These are phyloP conservation scores for Tychaedon coryphoeus DNA, from an alignment of 2,113 vertebrate genomes.

Conservation along the genomic window DNA sequence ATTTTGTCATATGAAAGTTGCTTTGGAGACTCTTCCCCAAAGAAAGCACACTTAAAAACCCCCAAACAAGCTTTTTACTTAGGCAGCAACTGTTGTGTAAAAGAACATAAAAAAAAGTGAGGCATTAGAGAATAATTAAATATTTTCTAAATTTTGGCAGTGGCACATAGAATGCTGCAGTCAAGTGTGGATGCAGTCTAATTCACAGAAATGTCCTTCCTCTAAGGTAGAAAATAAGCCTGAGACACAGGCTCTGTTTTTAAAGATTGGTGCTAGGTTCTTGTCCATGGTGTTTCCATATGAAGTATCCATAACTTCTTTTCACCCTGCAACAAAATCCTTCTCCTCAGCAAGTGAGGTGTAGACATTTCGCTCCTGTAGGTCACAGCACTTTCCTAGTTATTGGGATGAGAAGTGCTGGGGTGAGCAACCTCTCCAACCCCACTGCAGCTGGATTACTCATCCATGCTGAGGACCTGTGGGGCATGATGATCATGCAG, in stretches of 20 bases:
- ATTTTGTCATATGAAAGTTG: not conserved
- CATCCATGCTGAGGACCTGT: not conserved
- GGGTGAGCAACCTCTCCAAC: rapidly evolving
- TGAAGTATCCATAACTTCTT: not conserved
- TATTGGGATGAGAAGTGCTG: not conserved
- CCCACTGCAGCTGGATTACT: not conserved
- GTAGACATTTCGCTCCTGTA: not conserved
- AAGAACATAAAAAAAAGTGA: not conserved
- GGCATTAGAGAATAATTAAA: not conserved
- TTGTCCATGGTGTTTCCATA: not conserved
- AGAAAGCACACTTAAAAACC: not conserved
- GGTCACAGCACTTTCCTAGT: not conserved
- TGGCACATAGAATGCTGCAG: not conserved
- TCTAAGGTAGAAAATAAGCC: not conserved
- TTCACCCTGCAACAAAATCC: not conserved
- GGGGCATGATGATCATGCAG: rapidly evolving
- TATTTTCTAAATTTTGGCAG: not conserved
- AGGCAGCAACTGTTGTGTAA: not conserved
- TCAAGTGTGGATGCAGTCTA: not conserved
- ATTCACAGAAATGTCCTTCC: not conserved
- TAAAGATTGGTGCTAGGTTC: not conserved
- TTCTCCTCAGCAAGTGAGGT: rapidly evolving
- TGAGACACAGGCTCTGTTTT: not conserved
- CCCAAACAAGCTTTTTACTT: not conserved
- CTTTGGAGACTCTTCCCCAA: not conserved